Conservation (phyloP, 2,888 invertebrate species). For the Lysandra bellargus region DNA sequence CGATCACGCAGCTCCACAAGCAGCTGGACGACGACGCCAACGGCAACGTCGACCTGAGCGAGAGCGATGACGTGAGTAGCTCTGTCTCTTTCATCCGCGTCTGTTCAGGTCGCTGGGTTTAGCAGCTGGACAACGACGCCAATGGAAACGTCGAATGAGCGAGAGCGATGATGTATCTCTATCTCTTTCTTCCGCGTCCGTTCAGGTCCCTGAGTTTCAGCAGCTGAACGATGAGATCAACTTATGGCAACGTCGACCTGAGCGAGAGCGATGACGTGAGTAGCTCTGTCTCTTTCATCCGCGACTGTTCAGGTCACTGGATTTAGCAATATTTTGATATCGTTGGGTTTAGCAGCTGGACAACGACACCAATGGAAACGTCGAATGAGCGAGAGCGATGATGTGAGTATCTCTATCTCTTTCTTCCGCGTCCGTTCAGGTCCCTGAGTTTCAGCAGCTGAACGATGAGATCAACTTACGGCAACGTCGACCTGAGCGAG, state of each 20-base stretch:
- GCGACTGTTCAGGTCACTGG: not conserved
- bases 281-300: slow-evolving; percentile 40
- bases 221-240: slow-evolving; percentile 98
- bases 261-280: slow-evolving; percentile 98
- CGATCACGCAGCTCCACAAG: slow-evolving; percentile 94
- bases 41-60: slow-evolving; percentile 97
- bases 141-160: slow-evolving; percentile 92
- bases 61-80: slow-evolving; percentile 95
- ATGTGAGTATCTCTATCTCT: slow-evolving; percentile 83
- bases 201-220: not conserved
- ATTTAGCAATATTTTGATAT: too few relatives aligned
- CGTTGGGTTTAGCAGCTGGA: slow-evolving; percentile 85
- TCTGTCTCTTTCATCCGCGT: not conserved
- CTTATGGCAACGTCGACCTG: slow-evolving; percentile 93
- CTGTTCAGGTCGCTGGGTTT: not conserved
- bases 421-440: not conserved
- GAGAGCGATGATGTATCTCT: slow-evolving; percentile 82
- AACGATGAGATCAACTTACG: slow-evolving; percentile 93
- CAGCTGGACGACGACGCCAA: slow-evolving; percentile 97
- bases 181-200: not conserved
- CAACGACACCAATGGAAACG: slow-evolving; percentile 94
- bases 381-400: slow-evolving; percentile 98
- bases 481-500: slow-evolving; percentile 96
- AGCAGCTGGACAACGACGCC: slow-evolving; percentile 96
- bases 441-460: slow-evolving; percentile 80